These are phyloP conservation scores for Nannoperca australis DNA, from an alignment of 2,797 vertebrate species.

Conservation along the genomic window DNA sequence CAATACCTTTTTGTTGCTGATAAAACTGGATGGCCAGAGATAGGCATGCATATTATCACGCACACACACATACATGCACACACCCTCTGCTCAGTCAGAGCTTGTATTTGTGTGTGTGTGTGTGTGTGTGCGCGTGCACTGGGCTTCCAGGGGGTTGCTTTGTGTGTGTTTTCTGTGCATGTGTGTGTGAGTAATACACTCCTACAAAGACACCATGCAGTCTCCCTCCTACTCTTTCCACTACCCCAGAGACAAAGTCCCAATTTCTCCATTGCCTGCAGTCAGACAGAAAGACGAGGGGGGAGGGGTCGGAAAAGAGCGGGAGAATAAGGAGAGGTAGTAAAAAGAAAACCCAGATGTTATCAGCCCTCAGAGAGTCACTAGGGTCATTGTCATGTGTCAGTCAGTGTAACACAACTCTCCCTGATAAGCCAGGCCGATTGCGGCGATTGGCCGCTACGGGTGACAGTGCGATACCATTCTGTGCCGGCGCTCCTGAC, in stretches of 20 bases:
- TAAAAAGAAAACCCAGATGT: constrained; percentile 74
- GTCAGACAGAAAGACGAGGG: constrained; percentile 59
- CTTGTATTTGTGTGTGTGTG: constrained; percentile 49
- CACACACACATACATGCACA: constrained; percentile 25
- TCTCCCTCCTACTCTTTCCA: constrained; percentile 70
- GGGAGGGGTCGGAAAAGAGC: constrained; percentile 29
- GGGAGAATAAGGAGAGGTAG: constrained; percentile 58
- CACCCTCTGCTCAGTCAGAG: constrained; percentile 28
- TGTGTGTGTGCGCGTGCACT: constrained; percentile 46
- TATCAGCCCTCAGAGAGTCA: constrained; percentile 80
- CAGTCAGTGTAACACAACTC: constrained; percentile 83
- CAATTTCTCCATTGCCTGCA: constrained; percentile 78
- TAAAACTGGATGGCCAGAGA: constrained; percentile 78
- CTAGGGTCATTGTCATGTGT: constrained; percentile 85
- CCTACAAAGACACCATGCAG: constrained; percentile 72
- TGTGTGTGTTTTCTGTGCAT: constrained; percentile 67
- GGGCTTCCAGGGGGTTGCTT: constrained; percentile 50
- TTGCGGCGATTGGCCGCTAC: constrained; percentile 66
- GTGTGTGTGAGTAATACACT: constrained; percentile 68
- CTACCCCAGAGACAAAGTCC: constrained; percentile 80
- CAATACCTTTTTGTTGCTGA: constrained; percentile 79
- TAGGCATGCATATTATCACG: constrained; percentile 81
- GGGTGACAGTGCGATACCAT: constrained; percentile 73
- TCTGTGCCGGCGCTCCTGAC: constrained; percentile 75
- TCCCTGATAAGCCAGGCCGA: constrained; percentile 77